phyloP scores from a whole-genome alignment of 2,888 invertebrate species.

The Polydesmus complanatus region DNA sequence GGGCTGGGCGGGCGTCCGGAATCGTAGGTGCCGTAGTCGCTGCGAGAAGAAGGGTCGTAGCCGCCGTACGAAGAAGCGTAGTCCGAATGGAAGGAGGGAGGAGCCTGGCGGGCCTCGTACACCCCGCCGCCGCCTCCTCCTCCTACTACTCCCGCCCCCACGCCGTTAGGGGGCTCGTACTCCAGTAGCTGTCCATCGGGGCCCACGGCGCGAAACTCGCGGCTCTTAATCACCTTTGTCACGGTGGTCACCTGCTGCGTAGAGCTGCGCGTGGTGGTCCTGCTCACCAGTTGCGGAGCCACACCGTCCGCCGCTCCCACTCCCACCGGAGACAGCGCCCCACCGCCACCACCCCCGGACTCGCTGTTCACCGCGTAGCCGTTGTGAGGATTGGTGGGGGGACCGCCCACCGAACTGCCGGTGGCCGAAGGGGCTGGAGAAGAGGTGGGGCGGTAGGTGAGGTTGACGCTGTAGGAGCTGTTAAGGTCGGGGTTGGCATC shows the following conservation, averaged over 20 bases:
- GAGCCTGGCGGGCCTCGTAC: conserved; percentile 10
- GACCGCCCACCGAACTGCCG: conserved; percentile 27
- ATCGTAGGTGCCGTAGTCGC: conserved; percentile 24
- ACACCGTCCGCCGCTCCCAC: conserved; percentile 29
- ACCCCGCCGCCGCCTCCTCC: conserved; percentile 14
- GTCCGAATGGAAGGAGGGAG: conserved; percentile 20
- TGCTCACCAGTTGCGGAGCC: conserved; percentile 37
- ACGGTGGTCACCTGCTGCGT: conserved; percentile 55
- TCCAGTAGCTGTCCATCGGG: conserved; percentile 38
- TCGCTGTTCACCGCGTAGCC: conserved; percentile 46
- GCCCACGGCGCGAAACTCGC: conserved; percentile 37
- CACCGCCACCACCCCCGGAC: conserved; percentile 29
- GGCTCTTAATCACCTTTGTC: conserved; percentile 51
- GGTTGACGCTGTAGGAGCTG: conserved; percentile 12
- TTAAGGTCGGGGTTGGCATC: neutral
- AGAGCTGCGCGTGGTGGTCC: conserved; percentile 51
- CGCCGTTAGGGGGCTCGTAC: conserved; percentile 17
- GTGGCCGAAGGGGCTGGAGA: conserved; percentile 12
- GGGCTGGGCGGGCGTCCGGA: conserved; percentile 25
- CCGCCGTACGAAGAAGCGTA: conserved; percentile 18
- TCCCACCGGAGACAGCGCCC: conserved; percentile 16
- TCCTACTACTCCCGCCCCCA: neutral
- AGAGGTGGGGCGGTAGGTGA: conserved; percentile 13
- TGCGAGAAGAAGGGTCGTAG: conserved; percentile 17
- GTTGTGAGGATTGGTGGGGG: conserved; percentile 41